Conservation (phyloP, 2,888 invertebrate species). For the Hirtodrosophila duncani region DNA sequence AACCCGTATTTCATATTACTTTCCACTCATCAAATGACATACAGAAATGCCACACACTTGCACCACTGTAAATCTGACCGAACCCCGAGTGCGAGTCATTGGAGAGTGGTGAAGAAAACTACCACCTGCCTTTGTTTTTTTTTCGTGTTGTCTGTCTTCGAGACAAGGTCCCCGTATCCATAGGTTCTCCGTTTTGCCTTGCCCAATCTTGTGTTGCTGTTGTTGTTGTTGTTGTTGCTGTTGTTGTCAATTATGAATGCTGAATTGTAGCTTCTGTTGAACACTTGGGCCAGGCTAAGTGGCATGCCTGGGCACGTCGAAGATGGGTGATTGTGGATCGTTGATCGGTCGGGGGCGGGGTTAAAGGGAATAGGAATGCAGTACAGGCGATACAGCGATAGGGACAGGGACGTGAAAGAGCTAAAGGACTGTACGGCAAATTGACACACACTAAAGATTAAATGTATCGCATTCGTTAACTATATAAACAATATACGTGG, state of each 20-base stretch:
- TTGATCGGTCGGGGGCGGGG: conserved; percentile 22
- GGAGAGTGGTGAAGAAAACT: conserved; percentile 66
- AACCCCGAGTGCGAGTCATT: conserved; percentile 55
- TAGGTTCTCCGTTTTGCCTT: conserved; percentile 34
- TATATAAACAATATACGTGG: conserved; percentile 73
- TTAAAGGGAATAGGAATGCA: conserved; percentile 24
- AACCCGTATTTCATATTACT: no score
- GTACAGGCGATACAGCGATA: conserved; percentile 38
- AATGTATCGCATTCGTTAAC: conserved; percentile 75
- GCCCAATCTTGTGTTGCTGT: conserved; percentile 3
- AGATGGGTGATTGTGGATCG: conserved; percentile 55
- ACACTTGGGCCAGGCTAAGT: conserved; percentile 72
- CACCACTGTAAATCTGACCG: conserved; percentile 72
- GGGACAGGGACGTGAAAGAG: conserved; percentile 62
- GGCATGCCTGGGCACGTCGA: conserved; percentile 71
- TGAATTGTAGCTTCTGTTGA: conserved; percentile 76
- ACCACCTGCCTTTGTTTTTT: conserved; percentile 75
- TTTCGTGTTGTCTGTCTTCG: conserved; percentile 39
- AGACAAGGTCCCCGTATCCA: conserved; percentile 41
- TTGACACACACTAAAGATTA: conserved; percentile 75
- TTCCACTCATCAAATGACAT: no score
- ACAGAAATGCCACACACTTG: neutral
- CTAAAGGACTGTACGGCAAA: conserved; percentile 73
- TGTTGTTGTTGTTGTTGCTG: conserved; percentile 21
- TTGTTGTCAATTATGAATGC: conserved; percentile 70